Percentiles rank a stretch among this genome's conserved stretches.
These are phyloP conservation scores for Phacellophora camtschatica DNA, from an alignment of 30 jellyfish, hydroid and myxozoan genomes.

Conservation along the genomic window DNA sequence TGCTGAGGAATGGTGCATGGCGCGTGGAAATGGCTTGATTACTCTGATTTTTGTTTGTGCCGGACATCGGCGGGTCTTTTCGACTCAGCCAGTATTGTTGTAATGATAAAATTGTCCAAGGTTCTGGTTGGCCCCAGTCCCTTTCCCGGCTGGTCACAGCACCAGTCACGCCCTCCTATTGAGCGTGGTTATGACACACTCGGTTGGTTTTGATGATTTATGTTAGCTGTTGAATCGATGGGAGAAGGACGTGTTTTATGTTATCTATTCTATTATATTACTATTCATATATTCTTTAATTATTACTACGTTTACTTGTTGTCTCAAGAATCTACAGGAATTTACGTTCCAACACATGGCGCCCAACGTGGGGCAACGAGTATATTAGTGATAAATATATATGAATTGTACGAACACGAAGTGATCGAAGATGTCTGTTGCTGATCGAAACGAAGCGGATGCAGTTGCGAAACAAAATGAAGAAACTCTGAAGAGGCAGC, in stretches of 20 bases:
- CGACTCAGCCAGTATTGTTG: too few species aligned
- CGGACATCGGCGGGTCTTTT: too few species aligned
- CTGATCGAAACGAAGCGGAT: neutral
- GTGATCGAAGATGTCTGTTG: neutral
- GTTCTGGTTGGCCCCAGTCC: conserved; percentile 7
- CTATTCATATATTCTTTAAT: too few species aligned
- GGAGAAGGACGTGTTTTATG: too few species aligned
- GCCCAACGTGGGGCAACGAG: conserved; percentile 26
- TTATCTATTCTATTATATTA: too few species aligned
- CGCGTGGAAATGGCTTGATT: too few species aligned
- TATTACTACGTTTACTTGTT: neutral
- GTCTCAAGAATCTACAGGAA: neutral
- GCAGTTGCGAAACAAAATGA: neutral
- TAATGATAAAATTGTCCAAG: neutral
- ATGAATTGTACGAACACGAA: neutral
- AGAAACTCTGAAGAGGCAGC: neutral
- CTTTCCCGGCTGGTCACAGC: neutral
- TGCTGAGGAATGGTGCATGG: too few species aligned
- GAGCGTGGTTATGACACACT: neutral
- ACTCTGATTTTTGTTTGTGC: too few species aligned
- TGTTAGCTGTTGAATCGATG: too few species aligned
- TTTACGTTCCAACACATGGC: neutral
- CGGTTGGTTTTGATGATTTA: too few species aligned
- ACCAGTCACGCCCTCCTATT: conserved; percentile 21
- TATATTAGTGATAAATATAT: neutral